phyloP scores from a whole-genome alignment of 2,113 vertebrate genomes.

The Eleginops maclovinus region DNA sequence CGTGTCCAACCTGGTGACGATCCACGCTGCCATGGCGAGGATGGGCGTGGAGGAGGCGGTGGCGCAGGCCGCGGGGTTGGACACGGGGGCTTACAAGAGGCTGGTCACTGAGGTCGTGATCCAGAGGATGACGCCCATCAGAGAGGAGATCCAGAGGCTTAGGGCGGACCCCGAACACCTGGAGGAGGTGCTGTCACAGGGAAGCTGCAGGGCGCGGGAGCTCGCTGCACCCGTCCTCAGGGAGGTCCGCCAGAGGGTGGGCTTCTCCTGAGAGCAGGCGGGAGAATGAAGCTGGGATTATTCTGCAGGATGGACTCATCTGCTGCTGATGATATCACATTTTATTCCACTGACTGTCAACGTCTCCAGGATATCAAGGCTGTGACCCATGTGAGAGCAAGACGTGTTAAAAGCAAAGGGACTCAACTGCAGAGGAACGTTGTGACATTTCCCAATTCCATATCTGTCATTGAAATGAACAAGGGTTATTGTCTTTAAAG shows the following conservation, averaged over 20 bases:
- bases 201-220: conserved; percentile 86
- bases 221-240: conserved; percentile 87
- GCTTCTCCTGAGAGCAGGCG: conserved; percentile 84
- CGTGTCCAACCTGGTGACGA: conserved; percentile 92
- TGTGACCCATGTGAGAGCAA: neutral
- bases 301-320: neutral
- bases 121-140: conserved; percentile 89
- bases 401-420: too few species aligned
- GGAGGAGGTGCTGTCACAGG: conserved; percentile 84
- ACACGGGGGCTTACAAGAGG: conserved; percentile 91
- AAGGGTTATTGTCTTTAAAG: too few species aligned
- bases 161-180: conserved; percentile 84
- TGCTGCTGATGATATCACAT: neutral
- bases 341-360: conserved; percentile 18
- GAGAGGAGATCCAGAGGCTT: conserved; percentile 87
- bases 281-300: neutral
- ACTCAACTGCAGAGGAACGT: too few species aligned
- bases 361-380: neutral
- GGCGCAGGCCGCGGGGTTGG: conserved; percentile 79
- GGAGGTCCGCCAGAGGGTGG: conserved; percentile 88
- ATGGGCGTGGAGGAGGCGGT: conserved; percentile 86
- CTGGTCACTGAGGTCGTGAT: conserved; percentile 91
- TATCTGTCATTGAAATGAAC: too few species aligned
- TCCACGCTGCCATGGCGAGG: conserved; percentile 87
- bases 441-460: too few species aligned